phyloP scores from a whole-genome alignment of 2,113 vertebrate genomes.

The Corvus hawaiiensis region DNA sequence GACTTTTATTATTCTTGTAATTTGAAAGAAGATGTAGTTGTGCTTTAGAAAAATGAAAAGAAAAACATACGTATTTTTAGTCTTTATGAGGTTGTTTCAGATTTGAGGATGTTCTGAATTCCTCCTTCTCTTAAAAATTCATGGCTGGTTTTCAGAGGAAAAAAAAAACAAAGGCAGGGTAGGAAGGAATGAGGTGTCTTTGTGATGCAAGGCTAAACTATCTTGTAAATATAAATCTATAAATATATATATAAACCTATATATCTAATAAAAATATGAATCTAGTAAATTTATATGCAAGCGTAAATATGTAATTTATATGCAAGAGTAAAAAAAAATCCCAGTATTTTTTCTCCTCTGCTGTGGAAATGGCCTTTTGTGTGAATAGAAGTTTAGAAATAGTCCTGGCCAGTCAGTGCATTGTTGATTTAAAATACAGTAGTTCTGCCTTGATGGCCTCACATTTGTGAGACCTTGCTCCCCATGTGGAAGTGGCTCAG shows the following conservation, averaged over 20 bases:
- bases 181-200: not conserved
- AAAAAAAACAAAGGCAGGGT: not conserved
- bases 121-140: not conserved
- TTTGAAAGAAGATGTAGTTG: not conserved
- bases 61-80: not conserved
- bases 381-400: not conserved
- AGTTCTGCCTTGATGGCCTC: not conserved
- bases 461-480: not conserved
- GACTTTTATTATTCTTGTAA: not conserved
- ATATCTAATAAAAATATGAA: not conserved
- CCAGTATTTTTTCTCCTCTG: not conserved
- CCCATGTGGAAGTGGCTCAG: not conserved
- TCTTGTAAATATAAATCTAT: not conserved
- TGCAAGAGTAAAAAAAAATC: not conserved
- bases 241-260: not conserved
- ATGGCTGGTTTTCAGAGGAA: not conserved
- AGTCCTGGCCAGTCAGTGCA: not conserved
- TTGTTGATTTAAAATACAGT: not conserved
- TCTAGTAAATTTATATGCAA: not conserved
- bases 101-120: not conserved
- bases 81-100: not conserved
- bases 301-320: not conserved
- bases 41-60: not conserved
- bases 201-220: not conserved
- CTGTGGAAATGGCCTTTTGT: not conserved